These are phyloP conservation scores for Stigmatopora argus DNA, from an alignment of 2,113 vertebrate genomes.

Conservation along the genomic window DNA sequence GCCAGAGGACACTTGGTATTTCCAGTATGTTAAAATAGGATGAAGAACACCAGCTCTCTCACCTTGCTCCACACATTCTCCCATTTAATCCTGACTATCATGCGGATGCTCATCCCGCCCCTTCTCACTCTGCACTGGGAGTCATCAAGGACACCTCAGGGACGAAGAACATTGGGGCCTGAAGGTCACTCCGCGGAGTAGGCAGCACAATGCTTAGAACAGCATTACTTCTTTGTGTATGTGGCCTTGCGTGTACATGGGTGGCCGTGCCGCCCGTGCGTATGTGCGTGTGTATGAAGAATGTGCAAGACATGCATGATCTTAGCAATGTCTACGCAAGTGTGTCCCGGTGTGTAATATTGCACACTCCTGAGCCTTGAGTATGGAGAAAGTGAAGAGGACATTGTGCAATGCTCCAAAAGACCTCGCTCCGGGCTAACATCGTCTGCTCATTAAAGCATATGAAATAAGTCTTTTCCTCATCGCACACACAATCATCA, in stretches of 20 bases:
- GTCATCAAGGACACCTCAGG: slow-evolving; percentile 48
- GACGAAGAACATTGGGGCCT: slow-evolving; percentile 48
- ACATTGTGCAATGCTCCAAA: slow-evolving; percentile 25
- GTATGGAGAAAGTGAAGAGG: slow-evolving; percentile 21
- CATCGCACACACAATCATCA: slow-evolving; percentile 30
- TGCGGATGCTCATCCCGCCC: slow-evolving; percentile 43
- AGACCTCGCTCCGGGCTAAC: slow-evolving; percentile 42
- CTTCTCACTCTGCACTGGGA: slow-evolving; percentile 32
- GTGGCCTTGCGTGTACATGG: slow-evolving; percentile 6
- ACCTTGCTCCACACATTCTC: slow-evolving; percentile 8
- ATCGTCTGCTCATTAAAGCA: slow-evolving; percentile 53
- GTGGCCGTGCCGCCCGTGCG: not conserved
- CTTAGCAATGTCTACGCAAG: slow-evolving; percentile 23
- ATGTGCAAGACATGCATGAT: slow-evolving; percentile 39
- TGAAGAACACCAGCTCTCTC: slow-evolving; percentile 6
- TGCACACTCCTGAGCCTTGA: slow-evolving; percentile 20
- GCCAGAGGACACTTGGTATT: slow-evolving; percentile 6
- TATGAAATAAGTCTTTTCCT: slow-evolving; percentile 20
- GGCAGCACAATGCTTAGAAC: slow-evolving; percentile 54
- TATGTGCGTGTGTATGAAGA: slow-evolving; percentile 16
- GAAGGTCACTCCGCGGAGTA: slow-evolving; percentile 56
- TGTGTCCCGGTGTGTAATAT: slow-evolving; percentile 26
- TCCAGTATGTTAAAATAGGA: not conserved
- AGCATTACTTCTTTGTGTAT: slow-evolving; percentile 42
- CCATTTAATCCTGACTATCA: slow-evolving; percentile 17